Evolutionary conservation across 2,797 vertebrate species (phyloP).

Genomic region (Falco columbarius): DNA sequence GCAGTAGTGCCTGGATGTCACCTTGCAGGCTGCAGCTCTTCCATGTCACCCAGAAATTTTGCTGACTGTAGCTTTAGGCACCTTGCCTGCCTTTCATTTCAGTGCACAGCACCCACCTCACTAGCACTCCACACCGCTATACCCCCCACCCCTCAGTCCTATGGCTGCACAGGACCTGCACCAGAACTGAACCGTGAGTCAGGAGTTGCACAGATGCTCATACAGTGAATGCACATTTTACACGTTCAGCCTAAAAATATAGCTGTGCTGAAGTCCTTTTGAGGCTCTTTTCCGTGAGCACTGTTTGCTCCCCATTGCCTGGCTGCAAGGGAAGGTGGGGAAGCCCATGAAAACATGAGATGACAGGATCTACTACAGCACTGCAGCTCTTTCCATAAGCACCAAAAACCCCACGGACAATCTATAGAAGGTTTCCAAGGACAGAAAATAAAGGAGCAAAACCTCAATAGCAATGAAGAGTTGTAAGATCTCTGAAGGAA

Average conservation of each 20-base stretch:
- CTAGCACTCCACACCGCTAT: background rate
- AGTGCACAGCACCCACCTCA: background rate
- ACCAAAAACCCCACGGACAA: fast-evolving
- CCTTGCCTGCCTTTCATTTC: background rate
- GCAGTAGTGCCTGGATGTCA: background rate
- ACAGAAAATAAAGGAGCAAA: background rate
- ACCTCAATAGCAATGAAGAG: background rate
- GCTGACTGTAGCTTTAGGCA: background rate
- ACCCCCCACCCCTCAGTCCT: background rate
- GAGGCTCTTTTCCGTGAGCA: background rate
- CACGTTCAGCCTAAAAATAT: background rate
- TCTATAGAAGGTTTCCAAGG: background rate
- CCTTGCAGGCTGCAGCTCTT: background rate
- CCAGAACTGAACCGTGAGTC: background rate
- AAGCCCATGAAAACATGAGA: background rate
- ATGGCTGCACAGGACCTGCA: background rate
- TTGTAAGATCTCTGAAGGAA: background rate
- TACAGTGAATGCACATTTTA: background rate
- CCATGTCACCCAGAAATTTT: background rate
- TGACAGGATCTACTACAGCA: background rate
- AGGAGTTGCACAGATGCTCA: background rate
- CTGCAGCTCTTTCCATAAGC: background rate
- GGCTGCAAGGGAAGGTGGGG: background rate
- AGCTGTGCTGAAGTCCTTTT: background rate
- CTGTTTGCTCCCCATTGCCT: background rate